Conservation (phyloP, 2,888 invertebrate genomes). For the Eumerus sabulonum region DNA sequence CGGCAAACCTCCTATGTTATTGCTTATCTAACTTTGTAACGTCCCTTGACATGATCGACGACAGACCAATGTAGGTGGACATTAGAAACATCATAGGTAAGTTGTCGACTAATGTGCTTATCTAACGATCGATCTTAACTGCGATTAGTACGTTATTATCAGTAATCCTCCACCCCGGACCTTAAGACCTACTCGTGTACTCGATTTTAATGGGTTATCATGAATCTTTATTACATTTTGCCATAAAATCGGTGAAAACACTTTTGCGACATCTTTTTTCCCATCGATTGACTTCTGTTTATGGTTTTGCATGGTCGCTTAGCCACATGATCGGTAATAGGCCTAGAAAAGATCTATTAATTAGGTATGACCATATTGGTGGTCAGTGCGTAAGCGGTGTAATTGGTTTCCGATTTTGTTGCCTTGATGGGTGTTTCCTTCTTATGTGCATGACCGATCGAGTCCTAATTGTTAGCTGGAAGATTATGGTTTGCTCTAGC, state of each 20-base stretch:
- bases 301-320: slow-evolving; percentile 28
- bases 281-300: slow-evolving; percentile 47
- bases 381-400: slow-evolving; percentile 2
- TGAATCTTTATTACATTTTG: slow-evolving; percentile 37
- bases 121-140: slow-evolving; percentile 4
- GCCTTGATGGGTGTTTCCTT: neutral
- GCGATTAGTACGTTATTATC: too few relatives aligned
- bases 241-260: slow-evolving; percentile 24
- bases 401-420: slow-evolving; percentile 30
- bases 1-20: too few relatives aligned
- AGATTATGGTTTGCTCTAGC: neutral
- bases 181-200: neutral
- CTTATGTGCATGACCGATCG: slow-evolving; percentile 7
- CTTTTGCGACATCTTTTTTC: slow-evolving; percentile 13
- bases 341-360: slow-evolving; percentile 35
- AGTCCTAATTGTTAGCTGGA: neutral
- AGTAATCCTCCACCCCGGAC: too few relatives aligned
- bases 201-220: slow-evolving; percentile 26
- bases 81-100: neutral
- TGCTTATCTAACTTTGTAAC: too few relatives aligned
- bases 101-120: slow-evolving; percentile 31
- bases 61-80: too few relatives aligned
- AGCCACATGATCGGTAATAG: slow-evolving; percentile 6
- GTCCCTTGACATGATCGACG: too few relatives aligned
- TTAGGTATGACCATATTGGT: slow-evolving; percentile 36